Evolutionary conservation across 2,888 invertebrate species (phyloP).

Genomic region (Teleiodes luculella): DNA sequence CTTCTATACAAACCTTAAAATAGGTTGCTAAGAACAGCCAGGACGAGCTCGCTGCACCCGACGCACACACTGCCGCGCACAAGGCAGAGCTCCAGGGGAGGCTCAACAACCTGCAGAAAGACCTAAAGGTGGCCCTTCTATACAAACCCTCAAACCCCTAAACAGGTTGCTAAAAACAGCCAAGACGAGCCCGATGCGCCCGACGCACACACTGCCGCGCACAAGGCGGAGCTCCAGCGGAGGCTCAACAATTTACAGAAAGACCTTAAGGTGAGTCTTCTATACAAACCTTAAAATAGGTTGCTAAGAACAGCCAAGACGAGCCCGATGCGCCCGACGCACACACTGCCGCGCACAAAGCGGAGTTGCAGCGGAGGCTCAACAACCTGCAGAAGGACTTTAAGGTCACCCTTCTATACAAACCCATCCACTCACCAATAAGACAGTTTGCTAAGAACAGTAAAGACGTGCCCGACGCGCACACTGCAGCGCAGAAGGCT

Average conservation of each 20-base stretch:
- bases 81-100: constrained; percentile 73
- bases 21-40: too few species aligned
- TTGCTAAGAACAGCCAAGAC: too few species aligned
- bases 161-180: too few species aligned
- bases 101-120: constrained; percentile 79
- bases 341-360: neutral
- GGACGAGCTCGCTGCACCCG: too few species aligned
- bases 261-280: constrained; percentile 80
- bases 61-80: neutral
- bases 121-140: constrained; percentile 40
- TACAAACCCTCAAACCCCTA: too few species aligned
- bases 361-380: constrained; percentile 78
- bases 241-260: constrained; percentile 84
- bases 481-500: constrained; percentile 75
- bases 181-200: neutral
- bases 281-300: neutral
- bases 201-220: constrained; percentile 55
- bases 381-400: constrained; percentile 78
- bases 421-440: too few species aligned
- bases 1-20: neutral
- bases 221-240: constrained; percentile 83
- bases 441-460: too few species aligned
- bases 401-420: too few species aligned
- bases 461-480: neutral
- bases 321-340: too few species aligned